Evolutionary conservation across 2,888 invertebrate species (phyloP).

Genomic region (Exephanes ischioxanthus): DNA sequence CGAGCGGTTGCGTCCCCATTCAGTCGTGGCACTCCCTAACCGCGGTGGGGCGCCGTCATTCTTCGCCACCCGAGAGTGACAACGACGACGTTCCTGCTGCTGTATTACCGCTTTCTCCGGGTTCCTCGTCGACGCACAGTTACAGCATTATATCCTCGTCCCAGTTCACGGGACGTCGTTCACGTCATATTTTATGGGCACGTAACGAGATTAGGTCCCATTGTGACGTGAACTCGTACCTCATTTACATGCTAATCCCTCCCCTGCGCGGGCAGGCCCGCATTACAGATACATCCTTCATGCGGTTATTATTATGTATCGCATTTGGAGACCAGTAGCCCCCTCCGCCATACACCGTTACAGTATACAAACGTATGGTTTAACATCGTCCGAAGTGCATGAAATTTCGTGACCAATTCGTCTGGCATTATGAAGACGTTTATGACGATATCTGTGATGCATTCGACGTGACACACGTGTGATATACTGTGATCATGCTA

Average conservation of each 20-base stretch:
- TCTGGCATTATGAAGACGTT: background rate
- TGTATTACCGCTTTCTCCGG: slow-evolving; percentile 19
- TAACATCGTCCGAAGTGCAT: slow-evolving; percentile 2
- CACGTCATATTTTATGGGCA: slow-evolving; percentile 80
- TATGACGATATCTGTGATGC: background rate
- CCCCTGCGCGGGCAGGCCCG: slow-evolving; percentile 28
- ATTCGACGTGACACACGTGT: background rate
- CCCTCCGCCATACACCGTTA: background rate
- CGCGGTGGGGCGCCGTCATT: slow-evolving; percentile 66
- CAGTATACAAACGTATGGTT: background rate
- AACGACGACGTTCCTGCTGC: slow-evolving; percentile 47
- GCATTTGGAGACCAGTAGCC: slow-evolving; percentile 13
- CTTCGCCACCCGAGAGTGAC: slow-evolving; percentile 60
- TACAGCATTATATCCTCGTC: slow-evolving; percentile 41
- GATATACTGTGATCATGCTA: background rate
- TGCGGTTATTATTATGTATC: slow-evolving; percentile 50
- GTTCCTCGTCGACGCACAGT: slow-evolving; percentile 28
- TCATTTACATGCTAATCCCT: slow-evolving; percentile 82
- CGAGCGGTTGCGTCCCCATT: slow-evolving; percentile 67
- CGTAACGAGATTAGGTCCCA: slow-evolving; percentile 81
- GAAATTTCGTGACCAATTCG: slow-evolving; percentile 13
- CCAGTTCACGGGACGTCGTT: slow-evolving; percentile 65
- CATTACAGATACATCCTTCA: slow-evolving; percentile 47
- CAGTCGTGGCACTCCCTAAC: slow-evolving; percentile 72
- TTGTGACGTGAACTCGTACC: slow-evolving; percentile 77